phyloP scores from a whole-genome alignment of 2,888 invertebrate genomes.

The Invenusta paracnida region DNA sequence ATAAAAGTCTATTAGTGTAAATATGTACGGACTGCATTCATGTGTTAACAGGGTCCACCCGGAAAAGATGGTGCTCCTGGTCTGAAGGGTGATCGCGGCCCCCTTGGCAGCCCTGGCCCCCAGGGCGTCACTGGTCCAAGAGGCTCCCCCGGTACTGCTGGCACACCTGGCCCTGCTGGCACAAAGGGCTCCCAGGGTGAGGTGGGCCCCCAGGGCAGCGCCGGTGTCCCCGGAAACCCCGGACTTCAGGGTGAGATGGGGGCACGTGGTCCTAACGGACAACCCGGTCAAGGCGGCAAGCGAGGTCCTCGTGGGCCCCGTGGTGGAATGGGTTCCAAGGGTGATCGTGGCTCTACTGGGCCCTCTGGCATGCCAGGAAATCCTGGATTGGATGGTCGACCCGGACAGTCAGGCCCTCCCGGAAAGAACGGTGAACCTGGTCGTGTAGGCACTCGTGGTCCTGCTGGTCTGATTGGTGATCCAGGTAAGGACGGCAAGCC shows the following conservation, averaged over 20 bases:
- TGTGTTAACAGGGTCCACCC: neutral
- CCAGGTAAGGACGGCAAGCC: neutral
- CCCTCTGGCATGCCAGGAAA: neutral
- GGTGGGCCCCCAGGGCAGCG: neutral
- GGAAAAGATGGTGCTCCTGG: conserved; percentile 1
- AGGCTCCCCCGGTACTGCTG: neutral
- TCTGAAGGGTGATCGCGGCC: conserved; percentile 3
- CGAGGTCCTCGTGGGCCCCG: neutral
- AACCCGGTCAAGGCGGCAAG: neutral
- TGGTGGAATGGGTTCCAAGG: neutral
- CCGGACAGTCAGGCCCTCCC: neutral
- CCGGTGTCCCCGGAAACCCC: neutral
- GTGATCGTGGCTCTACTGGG: neutral
- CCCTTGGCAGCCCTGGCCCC: conserved; percentile 13
- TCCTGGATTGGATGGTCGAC: neutral
- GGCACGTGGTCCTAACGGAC: neutral
- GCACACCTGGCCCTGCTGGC: neutral
- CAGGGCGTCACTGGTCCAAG: neutral
- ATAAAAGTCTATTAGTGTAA: too few relatives aligned
- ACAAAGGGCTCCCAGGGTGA: neutral
- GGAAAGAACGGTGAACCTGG: neutral
- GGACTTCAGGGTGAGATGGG: neutral
- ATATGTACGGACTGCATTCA: too few relatives aligned
- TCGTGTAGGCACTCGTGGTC: neutral
- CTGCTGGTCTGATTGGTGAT: neutral